Percentiles rank a stretch among this genome's conserved stretches.
Conservation (phyloP, 2,888 invertebrate species). For the Drosophila nr. perissopoda region DNA sequence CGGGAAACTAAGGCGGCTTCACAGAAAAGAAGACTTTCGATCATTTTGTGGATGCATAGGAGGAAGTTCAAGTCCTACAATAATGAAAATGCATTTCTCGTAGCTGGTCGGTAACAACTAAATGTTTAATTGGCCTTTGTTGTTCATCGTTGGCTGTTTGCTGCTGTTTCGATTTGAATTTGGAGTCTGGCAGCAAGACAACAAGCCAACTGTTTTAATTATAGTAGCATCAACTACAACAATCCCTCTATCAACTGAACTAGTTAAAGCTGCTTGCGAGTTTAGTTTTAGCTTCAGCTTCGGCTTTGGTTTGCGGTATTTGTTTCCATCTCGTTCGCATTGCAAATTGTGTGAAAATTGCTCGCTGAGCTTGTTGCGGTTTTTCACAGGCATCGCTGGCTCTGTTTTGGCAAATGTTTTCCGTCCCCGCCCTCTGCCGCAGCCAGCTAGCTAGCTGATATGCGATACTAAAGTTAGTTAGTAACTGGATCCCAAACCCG, state of each 20-base stretch:
- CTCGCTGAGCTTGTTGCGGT: slow-evolving; percentile 50
- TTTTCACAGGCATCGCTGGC: slow-evolving; percentile 52
- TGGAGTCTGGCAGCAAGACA: slow-evolving; percentile 15
- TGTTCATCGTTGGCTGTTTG: slow-evolving; percentile 7
- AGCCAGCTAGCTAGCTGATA: slow-evolving; percentile 3
- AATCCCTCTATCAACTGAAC: slow-evolving; percentile 36
- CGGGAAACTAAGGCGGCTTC: neutral
- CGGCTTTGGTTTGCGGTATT: slow-evolving; percentile 41
- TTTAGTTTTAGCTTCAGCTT: neutral
- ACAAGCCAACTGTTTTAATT: slow-evolving; percentile 50
- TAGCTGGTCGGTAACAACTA: slow-evolving; percentile 20
- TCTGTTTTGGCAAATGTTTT: slow-evolving; percentile 49
- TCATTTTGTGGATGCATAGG: neutral
- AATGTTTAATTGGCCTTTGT: slow-evolving; percentile 43
- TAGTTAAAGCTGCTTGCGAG: slow-evolving; percentile 44
- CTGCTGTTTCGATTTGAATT: slow-evolving; percentile 19
- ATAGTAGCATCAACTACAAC: slow-evolving; percentile 22
- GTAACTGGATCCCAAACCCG: slow-evolving; percentile 21
- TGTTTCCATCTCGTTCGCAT: slow-evolving; percentile 57
- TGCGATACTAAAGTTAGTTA: slow-evolving; percentile 8
- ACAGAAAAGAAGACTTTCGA: neutral
- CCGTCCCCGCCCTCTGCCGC: slow-evolving; percentile 17
- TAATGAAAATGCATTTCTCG: slow-evolving; percentile 2
- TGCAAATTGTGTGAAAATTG: slow-evolving; percentile 73
- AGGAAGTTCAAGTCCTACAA: neutral